These are phyloP conservation scores for Pachycephus smyrnensis DNA, from an alignment of 2,888 invertebrate genomes.

Conservation along the genomic window DNA sequence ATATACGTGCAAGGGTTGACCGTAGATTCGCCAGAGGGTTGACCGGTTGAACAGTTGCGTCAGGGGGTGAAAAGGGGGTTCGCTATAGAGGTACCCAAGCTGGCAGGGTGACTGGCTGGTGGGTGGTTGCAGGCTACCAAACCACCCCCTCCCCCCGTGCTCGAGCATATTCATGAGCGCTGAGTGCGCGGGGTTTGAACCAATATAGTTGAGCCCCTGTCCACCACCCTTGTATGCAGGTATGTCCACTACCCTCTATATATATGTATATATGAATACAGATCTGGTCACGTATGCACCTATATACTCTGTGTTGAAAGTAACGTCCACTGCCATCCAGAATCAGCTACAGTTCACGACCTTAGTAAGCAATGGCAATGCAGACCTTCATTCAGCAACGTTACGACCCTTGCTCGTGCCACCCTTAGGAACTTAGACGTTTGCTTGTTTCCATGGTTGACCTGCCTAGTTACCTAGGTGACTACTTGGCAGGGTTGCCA, in stretches of 20 bases:
- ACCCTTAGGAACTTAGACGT: slow-evolving; percentile 3
- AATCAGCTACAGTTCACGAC: too few species aligned
- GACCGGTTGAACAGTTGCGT: too few species aligned
- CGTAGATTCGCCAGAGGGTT: too few species aligned
- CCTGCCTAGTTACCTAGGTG: too few species aligned
- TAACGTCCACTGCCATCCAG: not conserved
- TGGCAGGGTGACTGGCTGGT: slow-evolving; percentile 22
- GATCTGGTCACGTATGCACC: slow-evolving; percentile 19
- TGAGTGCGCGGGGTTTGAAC: slow-evolving; percentile 60
- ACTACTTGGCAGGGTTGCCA: too few species aligned
- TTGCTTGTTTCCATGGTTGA: too few species aligned
- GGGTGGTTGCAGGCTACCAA: slow-evolving; percentile 44
- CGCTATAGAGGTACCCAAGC: too few species aligned
- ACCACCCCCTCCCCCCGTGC: slow-evolving; percentile 45
- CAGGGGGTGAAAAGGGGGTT: slow-evolving; percentile 31
- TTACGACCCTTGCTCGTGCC: slow-evolving; percentile 1
- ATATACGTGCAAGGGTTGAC: too few species aligned
- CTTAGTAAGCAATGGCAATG: too few species aligned
- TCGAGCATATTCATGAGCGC: slow-evolving; percentile 61
- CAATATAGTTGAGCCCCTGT: slow-evolving; percentile 42
- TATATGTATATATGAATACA: slow-evolving; percentile 20
- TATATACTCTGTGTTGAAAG: slow-evolving; percentile 7
- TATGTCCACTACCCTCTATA: slow-evolving; percentile 24
- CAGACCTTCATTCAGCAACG: too few species aligned
- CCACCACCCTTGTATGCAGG: not conserved